Conservation (phyloP, 1,140 invertebrate species). For the Scaptomyza hsui region DNA sequence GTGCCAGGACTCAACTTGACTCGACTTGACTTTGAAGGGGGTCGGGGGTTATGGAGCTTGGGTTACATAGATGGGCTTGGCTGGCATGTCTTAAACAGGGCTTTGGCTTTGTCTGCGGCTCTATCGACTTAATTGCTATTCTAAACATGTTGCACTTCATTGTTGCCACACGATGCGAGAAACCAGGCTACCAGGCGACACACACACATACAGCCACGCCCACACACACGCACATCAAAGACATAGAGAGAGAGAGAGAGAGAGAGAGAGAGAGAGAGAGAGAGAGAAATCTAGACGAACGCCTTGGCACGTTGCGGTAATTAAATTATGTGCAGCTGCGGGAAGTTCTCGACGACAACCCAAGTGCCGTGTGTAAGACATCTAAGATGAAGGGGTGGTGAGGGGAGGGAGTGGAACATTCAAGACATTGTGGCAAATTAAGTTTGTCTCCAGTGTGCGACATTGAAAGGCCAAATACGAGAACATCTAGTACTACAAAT, state of each 20-base stretch:
- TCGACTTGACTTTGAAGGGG: not conserved
- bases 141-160: constrained; percentile 74
- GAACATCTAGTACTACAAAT: not conserved
- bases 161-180: constrained; percentile 46
- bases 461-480: constrained; percentile 8
- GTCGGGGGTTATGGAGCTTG: too few species aligned
- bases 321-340: constrained; percentile 72
- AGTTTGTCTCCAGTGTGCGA: constrained; percentile 35
- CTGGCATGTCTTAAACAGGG: constrained; percentile 20
- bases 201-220: constrained; percentile 1
- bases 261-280: not conserved
- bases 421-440: constrained; percentile 48
- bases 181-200: constrained; percentile 25
- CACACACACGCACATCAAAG: not conserved
- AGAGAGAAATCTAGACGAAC: constrained; percentile 19
- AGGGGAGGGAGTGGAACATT: not conserved
- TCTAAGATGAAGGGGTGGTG: too few species aligned
- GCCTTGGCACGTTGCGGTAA: constrained; percentile 63
- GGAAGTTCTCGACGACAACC: constrained; percentile 9
- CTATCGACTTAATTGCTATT: constrained; percentile 73
- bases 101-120: constrained; percentile 26
- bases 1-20: constrained; percentile 9
- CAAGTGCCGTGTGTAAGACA: not conserved
- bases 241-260: not conserved
- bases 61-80: constrained; percentile 1